Evolutionary conservation across 2,888 invertebrate species (phyloP).

Genomic region (Drosophila diplacantha): DNA sequence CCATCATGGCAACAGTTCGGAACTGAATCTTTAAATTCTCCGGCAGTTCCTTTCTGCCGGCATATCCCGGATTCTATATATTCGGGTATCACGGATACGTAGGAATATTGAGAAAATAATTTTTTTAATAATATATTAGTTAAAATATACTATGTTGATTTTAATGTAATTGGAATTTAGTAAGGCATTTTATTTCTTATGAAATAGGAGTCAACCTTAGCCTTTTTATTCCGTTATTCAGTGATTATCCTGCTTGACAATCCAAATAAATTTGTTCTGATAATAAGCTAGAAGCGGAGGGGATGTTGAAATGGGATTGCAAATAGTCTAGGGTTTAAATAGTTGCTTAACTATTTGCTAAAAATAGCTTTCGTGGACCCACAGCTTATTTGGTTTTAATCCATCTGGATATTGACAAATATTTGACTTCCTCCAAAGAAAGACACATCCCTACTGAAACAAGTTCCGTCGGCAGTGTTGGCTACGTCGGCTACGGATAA

Average conservation of each 20-base stretch:
- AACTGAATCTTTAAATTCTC: constrained; percentile 99
- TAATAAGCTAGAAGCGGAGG: neutral
- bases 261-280: neutral
- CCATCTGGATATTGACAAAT: constrained; percentile 9
- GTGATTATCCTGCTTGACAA: neutral
- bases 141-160: neutral
- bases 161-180: neutral
- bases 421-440: constrained; percentile 38
- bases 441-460: constrained; percentile 12
- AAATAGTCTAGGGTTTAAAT: neutral
- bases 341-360: neutral
- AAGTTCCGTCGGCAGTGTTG: neutral
- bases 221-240: neutral
- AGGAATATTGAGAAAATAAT: neutral
- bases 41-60: constrained; percentile 96
- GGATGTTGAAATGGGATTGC: neutral
- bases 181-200: neutral
- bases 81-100: neutral
- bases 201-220: neutral
- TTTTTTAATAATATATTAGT: neutral
- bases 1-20: constrained; percentile 99
- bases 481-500: constrained; percentile 5
- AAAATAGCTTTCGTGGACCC: neutral
- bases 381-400: constrained; percentile 15
- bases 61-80: constrained; percentile 95